Percentiles rank a stretch among this genome's conserved stretches.
These are phyloP conservation scores for Plutella xylostella DNA, from an alignment of 2,888 invertebrate species.

Conservation along the genomic window DNA sequence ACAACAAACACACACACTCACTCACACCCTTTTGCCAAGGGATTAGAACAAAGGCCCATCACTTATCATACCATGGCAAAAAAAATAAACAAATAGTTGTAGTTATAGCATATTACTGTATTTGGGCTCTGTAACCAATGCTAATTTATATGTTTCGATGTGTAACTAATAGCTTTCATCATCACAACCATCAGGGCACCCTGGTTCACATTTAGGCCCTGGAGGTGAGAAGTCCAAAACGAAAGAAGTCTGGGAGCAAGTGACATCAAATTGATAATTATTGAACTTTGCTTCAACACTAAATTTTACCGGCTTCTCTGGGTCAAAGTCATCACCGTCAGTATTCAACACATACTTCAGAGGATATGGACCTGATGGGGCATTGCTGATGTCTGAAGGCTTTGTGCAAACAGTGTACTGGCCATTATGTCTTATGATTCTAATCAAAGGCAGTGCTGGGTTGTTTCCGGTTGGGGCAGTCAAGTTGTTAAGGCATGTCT, in stretches of 20 bases:
- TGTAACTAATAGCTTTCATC: no score
- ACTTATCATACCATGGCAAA: no score
- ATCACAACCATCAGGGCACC: no score
- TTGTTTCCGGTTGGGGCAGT: conserved; percentile 21
- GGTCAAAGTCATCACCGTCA: conserved; percentile 13
- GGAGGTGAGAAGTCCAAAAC: conserved; percentile 56
- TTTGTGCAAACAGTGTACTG: conserved; percentile 53
- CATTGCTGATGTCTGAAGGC: conserved; percentile 45
- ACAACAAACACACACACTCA: no score
- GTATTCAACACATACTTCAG: conserved; percentile 54
- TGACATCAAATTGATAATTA: conserved; percentile 56
- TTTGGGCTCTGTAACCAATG: no score
- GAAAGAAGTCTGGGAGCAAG: conserved; percentile 53
- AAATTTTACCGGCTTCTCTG: conserved; percentile 27
- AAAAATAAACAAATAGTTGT: no score
- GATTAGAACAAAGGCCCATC: no score
- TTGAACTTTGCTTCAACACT: conserved; percentile 59
- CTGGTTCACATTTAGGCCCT: no score
- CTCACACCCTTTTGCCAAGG: no score
- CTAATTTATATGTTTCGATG: no score
- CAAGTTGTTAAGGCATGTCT: conserved; percentile 15
- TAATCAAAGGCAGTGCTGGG: conserved; percentile 41
- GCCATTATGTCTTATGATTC: conserved; percentile 47
- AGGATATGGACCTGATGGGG: conserved; percentile 52
- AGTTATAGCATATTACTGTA: no score